A percentile compares a stretch with the other conserved stretches of the same genome.
These are phyloP conservation scores for Apodemia hepburni DNA, from an alignment of 2,888 invertebrate species.

Conservation along the genomic window DNA sequence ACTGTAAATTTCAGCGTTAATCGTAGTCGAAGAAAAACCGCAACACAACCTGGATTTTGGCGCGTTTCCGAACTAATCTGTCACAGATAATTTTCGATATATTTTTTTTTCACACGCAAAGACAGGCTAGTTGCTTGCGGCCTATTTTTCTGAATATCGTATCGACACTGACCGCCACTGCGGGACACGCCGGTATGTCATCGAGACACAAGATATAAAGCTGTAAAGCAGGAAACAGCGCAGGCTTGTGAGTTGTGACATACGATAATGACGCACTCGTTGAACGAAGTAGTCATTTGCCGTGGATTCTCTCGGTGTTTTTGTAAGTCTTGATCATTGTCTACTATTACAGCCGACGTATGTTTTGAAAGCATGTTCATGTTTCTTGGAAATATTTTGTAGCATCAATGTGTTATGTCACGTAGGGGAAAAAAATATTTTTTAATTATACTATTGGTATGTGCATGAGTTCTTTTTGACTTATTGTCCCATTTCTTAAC, in stretches of 20 bases:
- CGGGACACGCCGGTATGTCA: conserved; percentile 24
- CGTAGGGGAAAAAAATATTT: not conserved
- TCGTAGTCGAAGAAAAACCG: conserved; percentile 17
- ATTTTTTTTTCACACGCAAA: conserved; percentile 43
- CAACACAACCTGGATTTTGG: conserved; percentile 13
- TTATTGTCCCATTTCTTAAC: no score
- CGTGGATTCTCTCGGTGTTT: conserved; percentile 25
- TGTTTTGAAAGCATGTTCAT: conserved; percentile 6
- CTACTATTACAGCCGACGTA: not conserved
- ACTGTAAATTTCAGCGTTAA: conserved; percentile 11
- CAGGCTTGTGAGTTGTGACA: conserved; percentile 33
- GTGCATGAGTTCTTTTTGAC: no score
- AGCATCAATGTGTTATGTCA: not conserved
- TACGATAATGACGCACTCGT: conserved; percentile 29
- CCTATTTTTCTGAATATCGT: conserved; percentile 61
- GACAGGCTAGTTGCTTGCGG: conserved; percentile 42
- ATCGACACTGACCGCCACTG: conserved; percentile 46
- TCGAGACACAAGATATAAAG: conserved; percentile 28
- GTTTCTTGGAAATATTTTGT: conserved; percentile 4
- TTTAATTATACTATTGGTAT: not conserved
- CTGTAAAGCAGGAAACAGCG: conserved; percentile 34
- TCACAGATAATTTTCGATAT: conserved; percentile 45
- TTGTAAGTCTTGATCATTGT: conserved; percentile 15
- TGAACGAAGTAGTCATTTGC: conserved; percentile 19
- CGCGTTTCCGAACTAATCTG: conserved; percentile 35